Base-by-base conservation (phyloP, 1,140 invertebrate genomes). In the Rhopalosiphum maidis region DNA sequence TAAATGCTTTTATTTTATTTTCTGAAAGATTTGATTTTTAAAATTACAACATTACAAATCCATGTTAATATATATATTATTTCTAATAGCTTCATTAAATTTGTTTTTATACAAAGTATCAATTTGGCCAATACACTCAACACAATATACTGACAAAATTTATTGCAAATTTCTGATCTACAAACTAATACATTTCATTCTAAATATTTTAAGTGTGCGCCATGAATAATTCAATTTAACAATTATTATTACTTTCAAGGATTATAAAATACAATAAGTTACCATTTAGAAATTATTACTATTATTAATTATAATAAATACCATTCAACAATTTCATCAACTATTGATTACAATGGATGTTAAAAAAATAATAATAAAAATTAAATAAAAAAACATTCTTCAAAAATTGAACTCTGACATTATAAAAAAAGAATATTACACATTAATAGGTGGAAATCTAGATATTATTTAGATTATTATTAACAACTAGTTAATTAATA, bases 321-420 rank as follows among this genome's bases (percentile, higher is more conserved):
- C 18, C 48, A 88, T 90, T 6, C 43, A 55, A 60, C 4, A 41
- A 60, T 60, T 60, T 30, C 18, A 55, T 41, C 35, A 88, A 48
- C 51, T 54, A 54, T 7, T 2, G 23, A 89, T 25, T 90, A 60
- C n/a, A 90, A 90, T 41, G 37, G 51, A 51, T 41, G 4, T n/a
- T 68, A 43, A 41, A 60, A 43, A 43, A 51, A 41, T 89, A 54
- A n/a, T 77, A 77, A 77, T 77, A 77, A 77, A n/a, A 51, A 87
- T 48, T 37, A 89, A 90, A 90, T 68, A 30, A 90, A 60, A 89
- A 90, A 90, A 90, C 37, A 41, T 55, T 54, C 35, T 89, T 89
- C 9, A 89, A 55, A 88, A 54, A 37, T 54, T 25, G 60, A 77
- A 77, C 60, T 77, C 15, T 77, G 60, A 77, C n/a, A 77, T 77